Percentiles rank a stretch among this genome's conserved stretches.
phyloP scores from a whole-genome alignment of 2,113 vertebrate genomes.

The Datnioides undecimradiatus region DNA sequence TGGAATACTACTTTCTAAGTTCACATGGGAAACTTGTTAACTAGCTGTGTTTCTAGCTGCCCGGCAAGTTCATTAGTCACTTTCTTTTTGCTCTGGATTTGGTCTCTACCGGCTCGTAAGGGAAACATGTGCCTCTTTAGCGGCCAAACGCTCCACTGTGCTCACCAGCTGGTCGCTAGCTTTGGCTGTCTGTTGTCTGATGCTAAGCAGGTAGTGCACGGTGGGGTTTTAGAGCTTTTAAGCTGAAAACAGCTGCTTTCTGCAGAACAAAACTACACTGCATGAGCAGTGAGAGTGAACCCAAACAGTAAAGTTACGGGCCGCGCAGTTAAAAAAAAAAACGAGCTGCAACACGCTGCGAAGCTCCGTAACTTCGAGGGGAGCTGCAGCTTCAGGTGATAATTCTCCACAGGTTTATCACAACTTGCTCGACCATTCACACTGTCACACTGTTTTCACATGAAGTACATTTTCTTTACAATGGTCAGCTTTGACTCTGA shows the following conservation, averaged over 20 bases:
- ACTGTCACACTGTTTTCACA: background rate
- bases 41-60: background rate
- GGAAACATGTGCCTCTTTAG: background rate
- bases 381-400: background rate
- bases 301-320: no score
- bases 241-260: background rate
- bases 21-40: background rate
- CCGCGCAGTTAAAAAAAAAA: background rate
- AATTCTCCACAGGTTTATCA: background rate
- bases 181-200: background rate
- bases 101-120: background rate
- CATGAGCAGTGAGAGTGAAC: background rate
- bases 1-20: background rate
- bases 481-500: slow-evolving; percentile 4
- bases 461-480: background rate
- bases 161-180: background rate
- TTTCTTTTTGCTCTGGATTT: slow-evolving; percentile 2
- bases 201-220: background rate
- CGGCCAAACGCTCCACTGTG: background rate
- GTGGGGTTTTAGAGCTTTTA: background rate
- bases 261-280: background rate
- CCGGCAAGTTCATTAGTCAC: background rate
- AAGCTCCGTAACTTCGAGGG: background rate
- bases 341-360: background rate
- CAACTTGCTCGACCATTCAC: background rate